A percentile compares a stretch with the other conserved stretches of the same genome.
Evolutionary conservation across 2,888 invertebrate genomes (phyloP).

Genomic region (Nephrotoma flavescens): DNA sequence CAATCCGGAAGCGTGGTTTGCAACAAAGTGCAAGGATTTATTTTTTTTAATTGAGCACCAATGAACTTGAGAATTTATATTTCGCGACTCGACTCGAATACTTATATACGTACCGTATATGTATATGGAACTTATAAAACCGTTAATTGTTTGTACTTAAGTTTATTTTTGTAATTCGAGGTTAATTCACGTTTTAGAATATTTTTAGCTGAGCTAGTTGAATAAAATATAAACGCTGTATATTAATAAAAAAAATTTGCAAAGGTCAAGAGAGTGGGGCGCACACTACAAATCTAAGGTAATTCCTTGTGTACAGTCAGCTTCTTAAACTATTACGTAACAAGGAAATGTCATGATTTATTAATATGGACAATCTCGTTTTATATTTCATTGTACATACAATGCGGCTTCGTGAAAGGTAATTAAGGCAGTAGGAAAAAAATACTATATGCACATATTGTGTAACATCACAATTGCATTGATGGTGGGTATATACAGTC

Average conservation of each 20-base stretch:
- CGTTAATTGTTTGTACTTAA: not conserved
- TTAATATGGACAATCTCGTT: not conserved
- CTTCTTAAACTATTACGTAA: not conserved
- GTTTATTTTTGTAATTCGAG: not conserved
- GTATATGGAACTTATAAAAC: not conserved
- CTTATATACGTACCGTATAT: not conserved
- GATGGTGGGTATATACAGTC: not conserved
- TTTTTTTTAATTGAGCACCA: not conserved
- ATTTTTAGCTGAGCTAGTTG: not conserved
- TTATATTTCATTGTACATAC: not conserved
- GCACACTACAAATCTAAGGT: not conserved
- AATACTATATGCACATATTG: not conserved
- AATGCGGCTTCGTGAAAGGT: not conserved
- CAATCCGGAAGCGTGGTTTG: not conserved
- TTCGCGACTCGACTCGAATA: not conserved
- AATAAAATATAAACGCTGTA: not conserved
- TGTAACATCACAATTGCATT: not conserved
- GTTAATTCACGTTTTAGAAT: not conserved
- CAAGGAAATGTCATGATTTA: not conserved
- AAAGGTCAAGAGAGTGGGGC: not conserved
- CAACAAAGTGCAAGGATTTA: not conserved
- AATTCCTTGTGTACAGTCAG: not conserved
- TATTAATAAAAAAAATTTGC: not conserved
- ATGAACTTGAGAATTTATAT: not conserved
- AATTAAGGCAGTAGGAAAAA: not conserved